Base-by-base conservation (phyloP, 1,140 invertebrate species). In the Zaprionus kolodkinae region DNA sequence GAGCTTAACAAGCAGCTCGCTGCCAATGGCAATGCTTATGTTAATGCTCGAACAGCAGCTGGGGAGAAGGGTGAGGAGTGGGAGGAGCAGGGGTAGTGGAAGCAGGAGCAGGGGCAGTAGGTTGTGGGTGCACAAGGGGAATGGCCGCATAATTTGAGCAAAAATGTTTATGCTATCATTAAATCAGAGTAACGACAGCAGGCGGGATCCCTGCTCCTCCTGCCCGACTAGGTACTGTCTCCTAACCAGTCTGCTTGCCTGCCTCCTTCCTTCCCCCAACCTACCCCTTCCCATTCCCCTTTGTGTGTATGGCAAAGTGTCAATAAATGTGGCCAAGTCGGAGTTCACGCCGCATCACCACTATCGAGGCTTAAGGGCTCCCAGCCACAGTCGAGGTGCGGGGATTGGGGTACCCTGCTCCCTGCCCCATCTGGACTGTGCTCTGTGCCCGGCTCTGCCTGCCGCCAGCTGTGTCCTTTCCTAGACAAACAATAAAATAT, bases 401-500 rank as follows among this genome's bases (percentile, higher is more conserved):
- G 6, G 6, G 38, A 4, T 7, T 2, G 15, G 43, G 15, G 3
- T 17, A 12, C 21, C 21, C 2, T n/a, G n/a, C n/a, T 21, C 21
- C 21, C 21, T 1, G 21, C 21, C 21, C n/a, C n/a, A n/a, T n/a
- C n/a, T n/a, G n/a, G n/a, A n/a, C n/a, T n/a, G n/a, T n/a, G n/a
- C n/a, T n/a, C n/a, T n/a, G n/a, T n/a, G n/a, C n/a, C n/a, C n/a
- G n/a, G 21, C 36, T 4, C 17, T 17, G 38, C 33, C 54, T 27
- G 66, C 67, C 61, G 68, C 67, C 84, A 87, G 71, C 84, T 87
- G 85, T 88, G 78, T 88, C 83, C 79, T 79, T 78, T 76, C 68
- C 80, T 54, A 71, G 80, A 72, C 84, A 85, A 89, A 89, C 84
- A 88, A 88, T 88, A 88, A 88, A 88, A 88, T 88, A 88, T 88